Evolutionary conservation across 2,888 invertebrate genomes (phyloP), one percentile per base, ranked within the genome.

Genomic region (Graphium colonna): DNA sequence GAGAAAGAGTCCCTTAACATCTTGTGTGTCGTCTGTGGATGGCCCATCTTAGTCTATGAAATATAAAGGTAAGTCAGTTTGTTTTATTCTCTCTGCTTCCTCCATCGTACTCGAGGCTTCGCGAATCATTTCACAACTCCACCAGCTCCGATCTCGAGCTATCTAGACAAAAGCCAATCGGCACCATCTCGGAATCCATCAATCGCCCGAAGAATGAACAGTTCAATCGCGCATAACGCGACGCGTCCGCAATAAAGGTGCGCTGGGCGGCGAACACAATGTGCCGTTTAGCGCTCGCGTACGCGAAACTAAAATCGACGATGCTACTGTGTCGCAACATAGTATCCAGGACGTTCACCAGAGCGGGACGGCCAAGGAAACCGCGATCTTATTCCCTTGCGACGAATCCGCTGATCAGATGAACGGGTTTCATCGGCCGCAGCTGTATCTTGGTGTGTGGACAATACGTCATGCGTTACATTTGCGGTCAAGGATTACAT

Each of bases 391-490:
- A 67, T 55, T 5, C 3, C 45, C 9, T 40, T 1, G 12, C 2
- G 13, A 51, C 71, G 73, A 73, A 68, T 55, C 56, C 58, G n/a
- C n/a, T n/a, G n/a, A n/a, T n/a, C n/a, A n/a, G n/a, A n/a, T 44
- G 0, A 13, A 49, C 18, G 15, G 18, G 67, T 60, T 67, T 56
- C 52, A 36, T 15, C 17, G 39, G 64, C 61, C 67, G 33, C n/a
- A 33, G 10, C 7, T 7, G 2, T 9, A 69, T 56, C 39, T 64
- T 77, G 66, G 77, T 58, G 17, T 42, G 48, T 58, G 63, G 68
- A 87, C 87, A 87, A 87, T 87, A 74, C 75, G 71, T 82, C 78
- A 80, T 87, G 79, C 76, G 82, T 86, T 84, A 83, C 71, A 75
- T 85, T 86, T 85, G 84, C 72, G 75, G 76, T 73, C 77, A 75